A percentile compares a stretch with the other conserved stretches of the same genome.
phyloP scores from a whole-genome alignment of 2,113 vertebrate species.

The Chloebia gouldiae region DNA sequence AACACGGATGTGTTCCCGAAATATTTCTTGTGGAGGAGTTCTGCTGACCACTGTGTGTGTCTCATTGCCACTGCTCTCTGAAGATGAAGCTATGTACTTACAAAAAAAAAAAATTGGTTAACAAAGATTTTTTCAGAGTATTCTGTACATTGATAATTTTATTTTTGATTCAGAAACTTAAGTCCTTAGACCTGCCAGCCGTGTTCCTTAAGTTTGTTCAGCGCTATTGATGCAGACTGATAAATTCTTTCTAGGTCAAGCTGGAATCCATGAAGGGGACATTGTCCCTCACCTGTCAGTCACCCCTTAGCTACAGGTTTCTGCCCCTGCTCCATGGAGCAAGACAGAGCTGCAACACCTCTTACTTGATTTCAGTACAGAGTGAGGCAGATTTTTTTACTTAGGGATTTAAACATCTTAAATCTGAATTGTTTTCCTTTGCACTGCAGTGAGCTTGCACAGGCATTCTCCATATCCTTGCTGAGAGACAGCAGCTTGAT shows the following conservation, averaged over 20 bases:
- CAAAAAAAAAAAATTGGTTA: neutral
- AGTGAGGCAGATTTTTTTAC: neutral
- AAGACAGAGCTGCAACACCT: neutral
- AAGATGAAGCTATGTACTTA: neutral
- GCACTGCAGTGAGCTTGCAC: neutral
- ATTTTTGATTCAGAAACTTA: neutral
- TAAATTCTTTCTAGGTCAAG: neutral
- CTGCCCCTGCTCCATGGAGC: neutral
- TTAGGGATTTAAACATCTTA: neutral
- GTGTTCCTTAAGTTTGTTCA: neutral
- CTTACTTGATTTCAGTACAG: neutral
- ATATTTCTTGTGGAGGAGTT: neutral
- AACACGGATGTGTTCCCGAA: neutral
- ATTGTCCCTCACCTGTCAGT: neutral
- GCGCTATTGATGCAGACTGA: neutral
- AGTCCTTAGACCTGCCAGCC: neutral
- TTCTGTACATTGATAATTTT: neutral
- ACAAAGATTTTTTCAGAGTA: neutral
- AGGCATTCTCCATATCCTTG: neutral
- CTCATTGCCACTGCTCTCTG: neutral
- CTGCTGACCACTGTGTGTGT: neutral
- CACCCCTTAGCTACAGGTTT: neutral
- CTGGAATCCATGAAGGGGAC: neutral
- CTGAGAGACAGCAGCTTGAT: neutral
- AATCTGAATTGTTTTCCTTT: neutral